Conservation (phyloP, 2,797 vertebrate species). For the Alcedo atthis region DNA sequence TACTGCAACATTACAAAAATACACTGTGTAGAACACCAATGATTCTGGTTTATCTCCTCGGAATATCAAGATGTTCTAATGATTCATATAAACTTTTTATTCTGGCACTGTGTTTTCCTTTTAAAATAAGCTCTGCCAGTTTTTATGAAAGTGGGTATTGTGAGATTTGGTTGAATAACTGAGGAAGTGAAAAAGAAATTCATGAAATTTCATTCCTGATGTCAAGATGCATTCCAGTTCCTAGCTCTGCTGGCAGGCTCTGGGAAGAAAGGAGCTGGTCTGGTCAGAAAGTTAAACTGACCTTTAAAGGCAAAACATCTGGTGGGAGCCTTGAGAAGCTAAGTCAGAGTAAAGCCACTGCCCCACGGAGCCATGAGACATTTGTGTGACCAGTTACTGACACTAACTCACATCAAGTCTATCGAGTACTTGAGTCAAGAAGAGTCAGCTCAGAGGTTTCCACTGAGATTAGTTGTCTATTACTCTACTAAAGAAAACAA, state of each 20-base stretch:
- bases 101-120: background rate
- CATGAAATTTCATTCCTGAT: background rate
- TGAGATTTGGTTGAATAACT: background rate
- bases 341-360: background rate
- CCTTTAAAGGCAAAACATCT: slow-evolving; percentile 51
- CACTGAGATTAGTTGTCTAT: rapidly evolving
- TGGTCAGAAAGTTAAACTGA: background rate
- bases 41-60: background rate
- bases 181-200: background rate
- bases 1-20: background rate
- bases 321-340: background rate
- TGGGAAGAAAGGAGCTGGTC: background rate
- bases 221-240: background rate
- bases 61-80: rapidly evolving
- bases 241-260: background rate
- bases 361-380: background rate
- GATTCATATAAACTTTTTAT: background rate
- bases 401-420: background rate
- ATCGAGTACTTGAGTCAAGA: background rate
- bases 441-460: background rate
- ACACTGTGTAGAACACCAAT: rapidly evolving
- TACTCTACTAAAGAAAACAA: background rate
- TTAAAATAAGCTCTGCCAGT: background rate
- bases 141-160: rapidly evolving
- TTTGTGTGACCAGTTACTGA: background rate